Evolutionary conservation across 2,797 vertebrate species (phyloP).

Genomic region (Anniella stebbinsi): DNA sequence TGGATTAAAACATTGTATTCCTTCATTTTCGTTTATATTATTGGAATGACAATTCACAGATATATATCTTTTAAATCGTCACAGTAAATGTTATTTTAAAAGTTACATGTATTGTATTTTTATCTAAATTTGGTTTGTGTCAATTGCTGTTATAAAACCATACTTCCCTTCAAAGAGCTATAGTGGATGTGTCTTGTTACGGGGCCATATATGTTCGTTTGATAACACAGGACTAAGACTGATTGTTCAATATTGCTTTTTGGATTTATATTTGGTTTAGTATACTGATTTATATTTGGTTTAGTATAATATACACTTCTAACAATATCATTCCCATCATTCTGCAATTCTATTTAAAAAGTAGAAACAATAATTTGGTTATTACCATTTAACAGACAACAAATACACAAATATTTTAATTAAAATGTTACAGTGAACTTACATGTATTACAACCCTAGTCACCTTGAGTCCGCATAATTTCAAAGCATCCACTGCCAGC

Average conservation of each 20-base stretch:
- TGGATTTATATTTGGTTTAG: too few relatives aligned
- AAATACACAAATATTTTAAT: constrained; percentile 14
- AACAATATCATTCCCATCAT: constrained; percentile 22
- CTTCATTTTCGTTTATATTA: constrained; percentile 54
- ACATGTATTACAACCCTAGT: constrained; percentile 20
- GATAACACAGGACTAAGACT: background rate
- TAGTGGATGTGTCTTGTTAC: background rate
- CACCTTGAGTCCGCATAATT: background rate
- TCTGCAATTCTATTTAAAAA: constrained; percentile 66
- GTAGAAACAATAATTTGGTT: constrained; percentile 31
- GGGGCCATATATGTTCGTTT: too few relatives aligned
- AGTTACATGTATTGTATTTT: background rate
- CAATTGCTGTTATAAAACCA: background rate
- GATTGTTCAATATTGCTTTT: background rate
- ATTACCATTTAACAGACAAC: constrained; percentile 23
- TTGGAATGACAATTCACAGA: constrained; percentile 59
- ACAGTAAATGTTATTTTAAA: background rate
- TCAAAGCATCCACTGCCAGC: constrained; percentile 62
- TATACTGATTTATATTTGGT: constrained; percentile 19
- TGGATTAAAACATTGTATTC: constrained; percentile 56
- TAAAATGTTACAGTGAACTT: background rate
- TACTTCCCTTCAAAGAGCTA: background rate
- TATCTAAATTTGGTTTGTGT: background rate
- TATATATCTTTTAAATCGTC: constrained; percentile 50
- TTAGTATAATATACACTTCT: background rate